These are phyloP conservation scores for Lomographa bimaculata DNA, from an alignment of 2,888 invertebrate genomes.

Conservation along the genomic window DNA sequence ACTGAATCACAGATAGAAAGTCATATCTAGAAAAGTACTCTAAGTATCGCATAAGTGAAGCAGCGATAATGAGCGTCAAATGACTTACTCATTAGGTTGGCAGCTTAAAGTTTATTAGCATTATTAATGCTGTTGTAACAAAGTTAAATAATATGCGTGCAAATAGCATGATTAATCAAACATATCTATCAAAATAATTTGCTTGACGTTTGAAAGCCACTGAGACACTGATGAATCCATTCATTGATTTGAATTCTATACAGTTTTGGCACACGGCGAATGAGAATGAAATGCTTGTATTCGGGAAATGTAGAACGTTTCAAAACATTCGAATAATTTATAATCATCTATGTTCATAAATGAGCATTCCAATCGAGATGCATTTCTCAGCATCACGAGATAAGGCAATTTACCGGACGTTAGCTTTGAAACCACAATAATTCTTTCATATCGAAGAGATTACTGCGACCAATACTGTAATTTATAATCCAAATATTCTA, in stretches of 20 bases:
- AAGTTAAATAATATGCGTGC: too few relatives aligned
- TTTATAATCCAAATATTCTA: constrained; percentile 57
- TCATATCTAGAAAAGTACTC: constrained; percentile 7
- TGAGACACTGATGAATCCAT: constrained; percentile 7
- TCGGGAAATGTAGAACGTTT: constrained; percentile 2
- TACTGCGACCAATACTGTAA: constrained; percentile 45
- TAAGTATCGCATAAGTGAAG: too few relatives aligned
- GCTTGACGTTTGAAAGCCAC: constrained; percentile 2
- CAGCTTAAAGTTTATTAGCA: constrained; percentile 12
- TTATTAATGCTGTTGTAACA: constrained; percentile 4
- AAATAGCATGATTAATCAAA: too few relatives aligned
- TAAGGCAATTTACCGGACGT: constrained; percentile 45
- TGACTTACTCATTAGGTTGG: constrained; percentile 6
- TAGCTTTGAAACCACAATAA: constrained; percentile 50
- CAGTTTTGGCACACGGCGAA: neutral
- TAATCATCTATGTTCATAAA: constrained; percentile 31
- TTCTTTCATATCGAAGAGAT: constrained; percentile 55
- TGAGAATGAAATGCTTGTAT: constrained; percentile 1
- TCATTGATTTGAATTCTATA: constrained; percentile 6
- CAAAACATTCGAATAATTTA: constrained; percentile 14
- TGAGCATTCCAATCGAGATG: constrained; percentile 37
- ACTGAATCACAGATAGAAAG: constrained; percentile 9
- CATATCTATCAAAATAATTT: neutral
- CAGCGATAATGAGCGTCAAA: constrained; percentile 4
- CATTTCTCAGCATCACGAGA: constrained; percentile 38